A percentile compares a stretch with the other conserved stretches of the same genome.
Conservation (phyloP, 1,140 invertebrate species). For the Drosophila pandora region DNA sequence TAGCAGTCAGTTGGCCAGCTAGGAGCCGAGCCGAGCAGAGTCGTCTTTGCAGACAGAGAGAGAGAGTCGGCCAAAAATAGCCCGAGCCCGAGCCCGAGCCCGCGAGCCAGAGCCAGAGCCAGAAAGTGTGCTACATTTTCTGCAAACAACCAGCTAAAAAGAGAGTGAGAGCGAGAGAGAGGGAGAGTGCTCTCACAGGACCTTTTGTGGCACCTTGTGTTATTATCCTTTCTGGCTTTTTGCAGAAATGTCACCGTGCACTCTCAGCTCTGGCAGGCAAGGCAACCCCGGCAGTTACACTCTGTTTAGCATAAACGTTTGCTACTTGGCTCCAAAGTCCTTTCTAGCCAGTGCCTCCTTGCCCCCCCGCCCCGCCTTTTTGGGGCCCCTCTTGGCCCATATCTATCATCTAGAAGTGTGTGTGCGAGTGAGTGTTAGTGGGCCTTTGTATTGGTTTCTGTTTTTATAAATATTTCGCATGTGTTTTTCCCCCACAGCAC, state of each 20-base stretch:
- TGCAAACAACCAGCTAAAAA: slow-evolving; percentile 32
- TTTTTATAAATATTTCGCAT: slow-evolving; percentile 69
- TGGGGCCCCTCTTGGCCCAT: neutral
- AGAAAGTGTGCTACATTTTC: slow-evolving; percentile 59
- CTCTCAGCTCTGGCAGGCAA: slow-evolving; percentile 47
- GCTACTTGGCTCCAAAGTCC: slow-evolving; percentile 77
- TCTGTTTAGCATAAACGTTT: slow-evolving; percentile 82
- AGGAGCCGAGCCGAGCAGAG: slow-evolving; percentile 31
- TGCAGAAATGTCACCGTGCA: slow-evolving; percentile 72
- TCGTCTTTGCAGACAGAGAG: slow-evolving; percentile 27
- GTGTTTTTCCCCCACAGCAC: slow-evolving; percentile 64
- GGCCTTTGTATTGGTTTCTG: slow-evolving; percentile 66
- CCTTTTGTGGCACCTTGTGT: slow-evolving; percentile 55
- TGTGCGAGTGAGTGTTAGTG: slow-evolving; percentile 35
- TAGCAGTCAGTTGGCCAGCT: slow-evolving; percentile 54
- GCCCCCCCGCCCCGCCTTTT: neutral
- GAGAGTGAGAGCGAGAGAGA: neutral
- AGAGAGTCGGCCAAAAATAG: slow-evolving; percentile 54
- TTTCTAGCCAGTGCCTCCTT: neutral
- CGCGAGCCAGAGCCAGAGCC: slow-evolving; percentile 16
- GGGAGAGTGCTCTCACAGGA: slow-evolving; percentile 2
- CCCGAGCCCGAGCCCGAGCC: slow-evolving; percentile 38
- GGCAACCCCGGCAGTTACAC: slow-evolving; percentile 79
- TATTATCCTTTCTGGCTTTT: slow-evolving; percentile 68
- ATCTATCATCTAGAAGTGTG: slow-evolving; percentile 26